phyloP scores from a whole-genome alignment of 2,888 invertebrate genomes.

The Hypsopygia costalis region DNA sequence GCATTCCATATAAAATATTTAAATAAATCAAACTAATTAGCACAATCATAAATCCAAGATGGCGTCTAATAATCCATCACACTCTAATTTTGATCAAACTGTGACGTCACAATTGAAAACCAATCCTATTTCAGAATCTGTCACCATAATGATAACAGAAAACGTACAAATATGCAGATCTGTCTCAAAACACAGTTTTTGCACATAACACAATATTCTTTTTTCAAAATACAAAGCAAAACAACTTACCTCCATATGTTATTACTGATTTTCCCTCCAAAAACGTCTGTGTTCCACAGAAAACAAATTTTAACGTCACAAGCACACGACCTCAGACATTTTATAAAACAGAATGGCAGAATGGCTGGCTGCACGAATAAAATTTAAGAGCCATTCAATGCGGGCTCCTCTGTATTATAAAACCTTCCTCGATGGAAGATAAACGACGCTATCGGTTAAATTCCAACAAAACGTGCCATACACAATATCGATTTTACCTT shows the following conservation, averaged over 20 bases:
- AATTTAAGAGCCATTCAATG: slow-evolving; percentile 55
- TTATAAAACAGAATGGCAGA: slow-evolving; percentile 69
- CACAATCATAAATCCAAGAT: slow-evolving; percentile 1
- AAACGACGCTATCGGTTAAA: slow-evolving; percentile 34
- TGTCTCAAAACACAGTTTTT: background rate
- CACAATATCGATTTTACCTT: slow-evolving; percentile 57
- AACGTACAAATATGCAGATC: background rate
- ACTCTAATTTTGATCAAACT: slow-evolving; percentile 23
- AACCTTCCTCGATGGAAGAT: slow-evolving; percentile 28
- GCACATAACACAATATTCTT: no score
- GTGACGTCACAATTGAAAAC: slow-evolving; percentile 34
- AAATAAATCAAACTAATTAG: background rate
- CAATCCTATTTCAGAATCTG: slow-evolving; percentile 41
- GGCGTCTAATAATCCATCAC: slow-evolving; percentile 1
- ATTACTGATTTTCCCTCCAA: slow-evolving; percentile 41
- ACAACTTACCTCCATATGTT: slow-evolving; percentile 49
- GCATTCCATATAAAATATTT: no score
- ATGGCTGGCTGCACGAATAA: slow-evolving; percentile 74
- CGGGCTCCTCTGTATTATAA: slow-evolving; percentile 48
- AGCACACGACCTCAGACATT: slow-evolving; percentile 62
- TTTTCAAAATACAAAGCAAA: slow-evolving; percentile 9
- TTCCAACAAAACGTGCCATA: slow-evolving; percentile 16
- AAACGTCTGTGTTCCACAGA: slow-evolving; percentile 59
- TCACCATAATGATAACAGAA: slow-evolving; percentile 25
- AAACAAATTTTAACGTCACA: slow-evolving; percentile 63